Percentiles rank a stretch among this genome's conserved stretches.
These are phyloP conservation scores for Serranus cabrilla DNA, from an alignment of 2,797 vertebrate genomes.

Conservation along the genomic window DNA sequence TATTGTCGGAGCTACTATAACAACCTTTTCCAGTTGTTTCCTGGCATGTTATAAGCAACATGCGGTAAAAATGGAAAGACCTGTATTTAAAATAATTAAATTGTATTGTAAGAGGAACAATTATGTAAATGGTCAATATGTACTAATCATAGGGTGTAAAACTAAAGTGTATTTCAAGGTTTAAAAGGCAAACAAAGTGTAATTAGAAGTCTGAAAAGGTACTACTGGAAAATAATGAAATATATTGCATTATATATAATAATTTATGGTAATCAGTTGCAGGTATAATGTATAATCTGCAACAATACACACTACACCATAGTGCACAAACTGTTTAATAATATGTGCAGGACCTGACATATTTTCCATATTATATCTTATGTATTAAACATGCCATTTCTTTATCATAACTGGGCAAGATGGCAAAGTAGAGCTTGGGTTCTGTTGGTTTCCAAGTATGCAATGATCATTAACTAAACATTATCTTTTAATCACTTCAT, in stretches of 20 bases:
- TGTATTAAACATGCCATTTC: constrained; percentile 23
- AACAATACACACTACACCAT: neutral
- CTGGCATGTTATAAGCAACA: neutral
- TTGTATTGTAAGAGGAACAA: neutral
- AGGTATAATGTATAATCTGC: neutral
- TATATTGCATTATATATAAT: no score
- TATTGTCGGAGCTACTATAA: neutral
- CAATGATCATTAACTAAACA: constrained; percentile 67
- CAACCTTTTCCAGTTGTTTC: no score
- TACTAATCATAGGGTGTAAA: neutral
- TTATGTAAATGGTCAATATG: neutral
- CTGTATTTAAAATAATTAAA: neutral
- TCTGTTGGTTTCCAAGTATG: constrained; percentile 29
- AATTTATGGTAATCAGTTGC: neutral
- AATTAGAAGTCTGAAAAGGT: neutral
- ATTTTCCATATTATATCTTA: constrained; percentile 5
- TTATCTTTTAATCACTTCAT: constrained; percentile 71
- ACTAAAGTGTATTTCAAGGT: neutral
- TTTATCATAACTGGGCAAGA: constrained; percentile 3
- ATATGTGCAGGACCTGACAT: neutral
- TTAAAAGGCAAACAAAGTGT: neutral
- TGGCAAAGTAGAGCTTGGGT: constrained; percentile 6
- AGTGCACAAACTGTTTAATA: neutral
- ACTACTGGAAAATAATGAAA: neutral
- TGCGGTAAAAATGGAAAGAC: neutral